A percentile compares a stretch with the other conserved stretches of the same genome.
Conservation (phyloP, 1,140 invertebrate genomes). For the Archivesica marissinica region DNA sequence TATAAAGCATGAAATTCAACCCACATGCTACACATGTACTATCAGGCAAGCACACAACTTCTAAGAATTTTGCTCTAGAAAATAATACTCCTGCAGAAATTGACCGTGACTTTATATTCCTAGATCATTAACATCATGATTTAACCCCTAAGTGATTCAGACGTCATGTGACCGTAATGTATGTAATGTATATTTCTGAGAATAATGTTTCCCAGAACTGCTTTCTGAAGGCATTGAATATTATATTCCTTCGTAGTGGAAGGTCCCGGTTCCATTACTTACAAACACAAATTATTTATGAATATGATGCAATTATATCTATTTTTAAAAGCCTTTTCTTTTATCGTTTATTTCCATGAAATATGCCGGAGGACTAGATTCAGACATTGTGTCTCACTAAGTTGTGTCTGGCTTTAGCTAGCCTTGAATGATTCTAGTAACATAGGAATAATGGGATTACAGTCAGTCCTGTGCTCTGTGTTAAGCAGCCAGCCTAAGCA, state of each 20-base stretch:
- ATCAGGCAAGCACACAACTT: background rate
- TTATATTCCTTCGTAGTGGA: too few species aligned
- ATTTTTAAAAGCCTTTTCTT: background rate
- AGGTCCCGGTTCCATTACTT: too few species aligned
- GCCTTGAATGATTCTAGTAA: too few species aligned
- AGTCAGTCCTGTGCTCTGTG: too few species aligned
- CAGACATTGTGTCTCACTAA: slow-evolving; percentile 5
- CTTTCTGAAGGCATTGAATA: background rate
- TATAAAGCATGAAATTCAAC: slow-evolving; percentile 17
- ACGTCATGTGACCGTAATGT: background rate
- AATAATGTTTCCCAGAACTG: background rate
- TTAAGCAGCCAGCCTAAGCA: too few species aligned
- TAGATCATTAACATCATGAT: background rate
- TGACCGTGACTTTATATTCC: slow-evolving; percentile 19
- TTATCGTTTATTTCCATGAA: background rate
- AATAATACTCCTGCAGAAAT: slow-evolving; percentile 4
- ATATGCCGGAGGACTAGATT: background rate
- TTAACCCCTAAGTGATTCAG: slow-evolving; percentile 8
- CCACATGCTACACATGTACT: background rate
- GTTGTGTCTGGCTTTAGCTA: slow-evolving; percentile 9
- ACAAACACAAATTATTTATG: slow-evolving; percentile 2
- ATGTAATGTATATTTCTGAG: slow-evolving; percentile 17
- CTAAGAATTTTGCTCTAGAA: slow-evolving; percentile 27
- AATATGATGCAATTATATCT: slow-evolving; percentile 25
- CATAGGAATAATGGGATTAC: too few species aligned